phyloP scores from a whole-genome alignment of 2,113 vertebrate genomes.

The Manacus vitellinus region DNA sequence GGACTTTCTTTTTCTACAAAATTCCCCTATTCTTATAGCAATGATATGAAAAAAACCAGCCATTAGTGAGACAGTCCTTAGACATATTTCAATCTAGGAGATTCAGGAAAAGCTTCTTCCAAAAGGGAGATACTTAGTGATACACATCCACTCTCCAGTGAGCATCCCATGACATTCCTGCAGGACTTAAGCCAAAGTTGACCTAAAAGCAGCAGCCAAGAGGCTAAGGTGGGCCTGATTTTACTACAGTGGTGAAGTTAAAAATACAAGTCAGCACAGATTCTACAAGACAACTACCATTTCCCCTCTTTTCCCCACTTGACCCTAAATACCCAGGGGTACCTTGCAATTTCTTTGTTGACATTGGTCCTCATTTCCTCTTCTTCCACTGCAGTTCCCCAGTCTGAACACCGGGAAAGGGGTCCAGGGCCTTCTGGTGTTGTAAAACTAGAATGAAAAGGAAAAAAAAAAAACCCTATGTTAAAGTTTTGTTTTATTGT shows the following conservation, averaged over 20 bases:
- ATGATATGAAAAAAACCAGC: rapidly evolving
- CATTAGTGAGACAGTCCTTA: background rate
- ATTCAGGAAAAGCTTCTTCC: background rate
- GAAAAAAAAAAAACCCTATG: background rate
- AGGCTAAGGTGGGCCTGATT: background rate
- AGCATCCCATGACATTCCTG: background rate
- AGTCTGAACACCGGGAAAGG: constrained; percentile 82
- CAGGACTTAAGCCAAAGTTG: background rate
- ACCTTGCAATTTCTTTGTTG: constrained; percentile 90
- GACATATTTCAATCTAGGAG: background rate
- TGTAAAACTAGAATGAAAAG: constrained; percentile 81
- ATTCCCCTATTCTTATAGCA: background rate
- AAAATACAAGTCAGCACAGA: background rate
- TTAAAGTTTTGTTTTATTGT: background rate
- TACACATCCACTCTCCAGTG: background rate
- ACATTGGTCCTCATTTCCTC: constrained; percentile 87
- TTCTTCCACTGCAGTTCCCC: constrained; percentile 90
- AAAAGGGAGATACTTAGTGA: background rate
- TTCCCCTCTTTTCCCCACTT: background rate
- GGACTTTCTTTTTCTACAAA: background rate
- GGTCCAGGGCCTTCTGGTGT: constrained; percentile 88
- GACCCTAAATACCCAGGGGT: background rate
- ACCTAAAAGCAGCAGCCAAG: background rate
- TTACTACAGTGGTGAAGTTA: background rate
- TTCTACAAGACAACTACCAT: background rate